Base-by-base conservation (phyloP, 1,140 invertebrate genomes). In the Drosophila sulfurigaster region DNA sequence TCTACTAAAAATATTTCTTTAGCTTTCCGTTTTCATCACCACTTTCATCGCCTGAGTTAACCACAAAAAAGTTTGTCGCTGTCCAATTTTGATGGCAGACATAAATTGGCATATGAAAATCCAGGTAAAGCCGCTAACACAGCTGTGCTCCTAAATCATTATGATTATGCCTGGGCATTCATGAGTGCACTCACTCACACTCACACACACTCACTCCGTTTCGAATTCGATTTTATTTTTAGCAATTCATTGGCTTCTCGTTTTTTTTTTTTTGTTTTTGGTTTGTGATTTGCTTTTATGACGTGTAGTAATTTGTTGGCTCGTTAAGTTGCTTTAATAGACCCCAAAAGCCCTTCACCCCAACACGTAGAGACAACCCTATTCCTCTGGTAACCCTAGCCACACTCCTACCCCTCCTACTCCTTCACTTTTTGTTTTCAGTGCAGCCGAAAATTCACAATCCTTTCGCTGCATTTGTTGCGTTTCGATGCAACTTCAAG, bases 251-350 rank as follows among this genome's bases (percentile, higher is more conserved):
- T 35, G 54, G 13, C 35, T 20, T 8, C 41, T 71, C 59, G 65
- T 62, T 76, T 72, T 78, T 80, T 88, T 20, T 20, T 20, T 25
- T 25, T 25, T 25, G 3, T 25, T 25, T 25, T 25, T 25, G 20
- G 20, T 25, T 78, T 75, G 82, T 87, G 82, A 87, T 83, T 83
- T 78, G 70, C 56, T 88, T 87, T 87, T 83, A 87, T 88, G 83
- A 88, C 64, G 83, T 81, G 83, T 80, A 80, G 77, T 88, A 88
- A 88, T 88, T 88, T 90, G 87, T 91, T 82, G 87, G 87, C 82
- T 90, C 87, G 78, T 90, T 90, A 91, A 90, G 75, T 90, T 80
- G 76, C 73, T 69, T 86, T 73, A 90, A 86, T 81, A 82, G 86
- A 64, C 48, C 59, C 15, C 54, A 45, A 25, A 25, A 45, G 5